Evolutionary conservation across 1,140 invertebrate species (phyloP), one percentile per base, ranked within the genome.

Genomic region (Nilaparvata lugens): DNA sequence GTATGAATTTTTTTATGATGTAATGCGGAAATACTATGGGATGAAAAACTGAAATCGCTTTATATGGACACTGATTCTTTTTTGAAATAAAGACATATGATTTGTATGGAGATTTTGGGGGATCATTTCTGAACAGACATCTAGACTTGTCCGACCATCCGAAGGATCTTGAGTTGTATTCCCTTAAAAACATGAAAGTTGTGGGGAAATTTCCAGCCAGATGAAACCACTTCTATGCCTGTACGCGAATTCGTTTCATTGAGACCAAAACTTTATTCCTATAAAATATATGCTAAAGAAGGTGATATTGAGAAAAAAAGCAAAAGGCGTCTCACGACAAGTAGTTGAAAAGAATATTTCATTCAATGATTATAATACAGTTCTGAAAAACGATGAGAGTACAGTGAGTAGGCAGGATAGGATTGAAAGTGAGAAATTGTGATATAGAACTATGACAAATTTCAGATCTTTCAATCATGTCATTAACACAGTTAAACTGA

Each of bases 181-280:
- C 42, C n/a, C 18, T 53, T 19, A 24, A 45, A 11, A 65, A 65
- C 52, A 77, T 76, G 65, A 79, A 80, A 63, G 70, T 75, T 4
- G 21, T 75, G 3, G n/a, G 77, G 5, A 72, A 76, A 67, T 73
- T 79, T 64, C 80, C 78, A n/a, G n/a, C n/a, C n/a, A 68, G 76
- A 78, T 70, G 77, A 80, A 67, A 67, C 67, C 23, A 70, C 68
- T 62, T 72, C 72, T 7, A 59, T 58, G 56, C 66, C 71, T 40
- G 70, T 78, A 51, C 62, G 45, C 9, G 68, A 73, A 65, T 78
- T 72, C 69, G 60, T 75, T 45, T 73, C 73, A 9, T 57, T 78
- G 45, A 64, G 69, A 58, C 62, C 71, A 16, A 79, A 79, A 69
- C 70, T 75, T 65, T 78, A 77, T 65, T 60, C 67, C 14, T 64